Evolutionary conservation across 2,888 invertebrate genomes (phyloP), one percentile per base, ranked within the genome.

Genomic region (Pristionchus entomophagus): DNA sequence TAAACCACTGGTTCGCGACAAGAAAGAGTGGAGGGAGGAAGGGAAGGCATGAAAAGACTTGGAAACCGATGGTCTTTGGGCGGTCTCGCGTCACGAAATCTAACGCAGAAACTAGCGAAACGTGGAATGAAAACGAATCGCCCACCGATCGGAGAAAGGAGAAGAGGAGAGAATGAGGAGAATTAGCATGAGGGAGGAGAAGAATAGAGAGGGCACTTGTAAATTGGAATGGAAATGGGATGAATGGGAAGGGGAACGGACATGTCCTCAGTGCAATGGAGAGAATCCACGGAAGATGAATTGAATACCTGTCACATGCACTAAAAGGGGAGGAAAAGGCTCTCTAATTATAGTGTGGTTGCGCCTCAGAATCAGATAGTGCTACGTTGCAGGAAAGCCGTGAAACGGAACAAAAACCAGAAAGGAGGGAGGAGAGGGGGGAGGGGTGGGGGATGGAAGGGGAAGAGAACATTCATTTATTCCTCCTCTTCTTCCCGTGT

Each of bases 381-480:
- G 65, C 65, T 35, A 65, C 65, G 65, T 65, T 32, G 65, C n/a
- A 14, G 45, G 45, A 45, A 45, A 45, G 45, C 8, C 17, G 35
- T 35, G 65, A 65, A 65, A 35, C 65, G 32, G 65, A n/a, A 29
- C 29, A 62, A 62, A 6, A 32, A 35, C 10, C 6, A n/a, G 59
- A 59, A 59, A 4, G 59, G 29, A 32, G 12, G 4, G 59, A n/a
- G n/a, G 14, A 32, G 59, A 29, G 59, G 32, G 26, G 32, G 26
- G 26, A 65, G 35, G 65, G 35, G 35, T 32, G 19, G 62, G 62
- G 62, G 29, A 45, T 29, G 62, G 35, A 65, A 35, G 62, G 29
- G 32, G 14, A n/a, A 59, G 35, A 35, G 65, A 65, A 65, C 65
- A 65, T 65, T 65, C 65, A 65, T 65, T 65, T 65, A 65, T 65